Base-by-base conservation (phyloP, 2,797 vertebrate species). In the Carduelis carduelis region DNA sequence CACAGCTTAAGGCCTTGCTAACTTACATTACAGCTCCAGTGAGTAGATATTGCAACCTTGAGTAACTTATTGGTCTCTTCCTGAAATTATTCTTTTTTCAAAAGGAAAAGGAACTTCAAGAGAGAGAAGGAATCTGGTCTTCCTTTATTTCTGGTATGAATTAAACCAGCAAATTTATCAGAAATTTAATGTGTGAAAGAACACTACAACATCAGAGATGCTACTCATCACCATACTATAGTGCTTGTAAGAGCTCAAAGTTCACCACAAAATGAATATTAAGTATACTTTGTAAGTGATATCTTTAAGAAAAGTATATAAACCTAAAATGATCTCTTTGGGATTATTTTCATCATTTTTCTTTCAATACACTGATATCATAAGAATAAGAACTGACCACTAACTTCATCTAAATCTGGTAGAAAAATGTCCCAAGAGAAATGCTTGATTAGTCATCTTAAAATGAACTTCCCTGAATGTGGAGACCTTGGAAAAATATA, bases 391-490 rank as follows among this genome's bases (percentile, higher is more conserved):
- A 83, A 65, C 11, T 87, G 59, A 2, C 21, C 39, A 6, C 4
- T 77, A 35, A 65, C 3, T 20, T 32, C 0, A 0, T 66, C 23
- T 43, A 61, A 74, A 92, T 61, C 7, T 1, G 5, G 4, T 19
- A 72, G 14, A 43, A 81, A 70, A 47, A 20, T 1, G 0, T 41
- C 17, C 10, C 15, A 34, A 55, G 24, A 76, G 4, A 79, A 84
- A 55, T 27, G 6, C 5, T 52, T 68, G 14, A 52, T 74, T 47
- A 59, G 8, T 11, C 17, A 28, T 1, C 7, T 39, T 63, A 49
- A 63, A 5, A 84, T 2, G 6, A 76, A 64, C 24, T 68, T 78
- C 0, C 0, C 2, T 65, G 43, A 71, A 83, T 30, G 16, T 3
- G 20, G 24, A 76, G 7, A 47, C 11, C 22, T 90, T 50, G 47